Base-by-base conservation (phyloP, 1,140 invertebrate species). In the Chrysopa pallens region DNA sequence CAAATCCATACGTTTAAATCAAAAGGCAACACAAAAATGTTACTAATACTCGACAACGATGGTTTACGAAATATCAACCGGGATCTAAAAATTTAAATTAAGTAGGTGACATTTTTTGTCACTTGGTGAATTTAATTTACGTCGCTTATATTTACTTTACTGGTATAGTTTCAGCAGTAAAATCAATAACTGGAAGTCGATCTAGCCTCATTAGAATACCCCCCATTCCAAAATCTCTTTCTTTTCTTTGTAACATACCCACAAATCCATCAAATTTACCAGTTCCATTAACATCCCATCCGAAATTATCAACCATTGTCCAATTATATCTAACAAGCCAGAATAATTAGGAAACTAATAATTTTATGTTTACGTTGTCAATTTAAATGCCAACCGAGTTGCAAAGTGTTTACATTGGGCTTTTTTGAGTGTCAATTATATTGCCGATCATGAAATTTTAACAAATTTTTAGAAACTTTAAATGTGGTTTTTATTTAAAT, bases 11-110 rank as follows among this genome's bases (percentile, higher is more conserved):
- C 68, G 1, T 60, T 55, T 6, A 50, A 56, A 36, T 64, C 55
- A 46, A 78, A 76, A 0, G 74, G 72, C 35, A 76, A 46, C 11
- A 64, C 48, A 46, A 75, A 76, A 27, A 78, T 60, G 50, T 78
- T 76, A 40, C 62, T 70, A n/a, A 74, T 64, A 42, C 67, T 72
- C 0, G 73, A 75, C 12, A 77, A 52, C 36, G 74, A 67, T 6
- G 74, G 73, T 52, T 67, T 66, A 27, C 68, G 65, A 48, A 77
- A 74, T 12, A 77, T 62, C 53, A 76, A 76, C 41, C 62, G 63
- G 0, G 31, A 11, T 33, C 31, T 33, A 12, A 33, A 33, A 33
- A 33, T 2, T 33, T 33, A 4, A 2, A 33, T 33, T 33, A 9
- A 4, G n/a, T 33, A 4, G 2, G 2, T 6, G 8, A 33, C n/a